Conservation (phyloP, 2,797 vertebrate species). For the Pelobates cultripes region DNA sequence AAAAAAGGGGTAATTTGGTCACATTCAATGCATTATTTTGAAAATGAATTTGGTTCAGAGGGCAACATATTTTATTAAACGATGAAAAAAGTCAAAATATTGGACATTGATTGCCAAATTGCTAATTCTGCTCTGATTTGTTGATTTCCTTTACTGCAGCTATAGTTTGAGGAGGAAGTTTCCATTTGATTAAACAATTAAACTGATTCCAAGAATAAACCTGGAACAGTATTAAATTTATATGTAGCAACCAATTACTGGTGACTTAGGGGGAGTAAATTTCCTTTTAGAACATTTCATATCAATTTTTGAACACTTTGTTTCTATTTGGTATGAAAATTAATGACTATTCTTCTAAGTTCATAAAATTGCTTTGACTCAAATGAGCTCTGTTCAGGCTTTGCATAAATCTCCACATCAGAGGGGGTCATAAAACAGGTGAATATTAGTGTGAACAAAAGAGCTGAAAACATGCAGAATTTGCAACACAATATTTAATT, state of each 20-base stretch:
- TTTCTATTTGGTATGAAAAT: constrained; percentile 2
- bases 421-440: constrained; percentile 1
- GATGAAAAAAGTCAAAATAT: too few species aligned
- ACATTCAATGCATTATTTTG: too few species aligned
- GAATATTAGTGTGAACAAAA: constrained; percentile 17
- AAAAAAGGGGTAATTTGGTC: too few species aligned
- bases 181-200: neutral
- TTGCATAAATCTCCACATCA: constrained; percentile 8
- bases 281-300: constrained; percentile 14
- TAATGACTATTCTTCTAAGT: neutral
- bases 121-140: neutral
- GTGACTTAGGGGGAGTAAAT: neutral
- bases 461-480: constrained; percentile 16
- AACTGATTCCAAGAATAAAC: neutral
- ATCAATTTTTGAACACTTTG: constrained; percentile 3
- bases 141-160: neutral
- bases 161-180: neutral
- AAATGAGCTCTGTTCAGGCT: constrained; percentile 9
- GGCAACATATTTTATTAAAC: too few species aligned
- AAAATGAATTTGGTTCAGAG: too few species aligned
- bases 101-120: neutral
- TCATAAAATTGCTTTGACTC: constrained; percentile 4
- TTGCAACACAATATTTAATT: constrained; percentile 22
- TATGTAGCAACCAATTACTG: constrained; percentile 1
- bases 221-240: neutral